phyloP scores from a whole-genome alignment of 2,113 vertebrate species.

The Eublepharis macularius region DNA sequence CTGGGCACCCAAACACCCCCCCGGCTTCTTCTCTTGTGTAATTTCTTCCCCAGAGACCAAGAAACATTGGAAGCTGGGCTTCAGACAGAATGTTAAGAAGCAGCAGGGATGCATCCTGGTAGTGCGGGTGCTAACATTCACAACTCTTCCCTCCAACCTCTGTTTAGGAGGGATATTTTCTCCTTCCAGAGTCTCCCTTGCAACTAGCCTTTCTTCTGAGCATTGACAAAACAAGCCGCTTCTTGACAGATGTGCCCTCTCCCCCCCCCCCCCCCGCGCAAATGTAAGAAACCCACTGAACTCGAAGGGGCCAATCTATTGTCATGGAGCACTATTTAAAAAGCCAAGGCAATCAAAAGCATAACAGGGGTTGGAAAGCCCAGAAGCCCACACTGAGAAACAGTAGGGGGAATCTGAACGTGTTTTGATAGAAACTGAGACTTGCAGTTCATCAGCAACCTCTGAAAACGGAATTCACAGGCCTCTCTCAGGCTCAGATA shows the following conservation, averaged over 20 bases:
- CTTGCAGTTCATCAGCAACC: neutral
- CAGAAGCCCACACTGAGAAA: neutral
- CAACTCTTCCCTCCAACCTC: neutral
- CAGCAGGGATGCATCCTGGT: neutral
- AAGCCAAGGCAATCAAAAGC: neutral
- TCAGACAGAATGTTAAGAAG: neutral
- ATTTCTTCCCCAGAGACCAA: too few species aligned
- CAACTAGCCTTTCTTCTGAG: neutral
- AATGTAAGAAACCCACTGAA: neutral
- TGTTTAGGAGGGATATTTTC: neutral
- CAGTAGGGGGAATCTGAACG: neutral
- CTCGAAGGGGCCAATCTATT: neutral
- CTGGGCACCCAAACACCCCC: too few species aligned
- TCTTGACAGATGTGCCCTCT: too few species aligned
- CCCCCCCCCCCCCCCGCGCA: too few species aligned
- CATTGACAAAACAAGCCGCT: neutral
- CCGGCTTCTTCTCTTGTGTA: too few species aligned
- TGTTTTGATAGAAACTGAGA: constrained; percentile 14
- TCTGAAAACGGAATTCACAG: neutral
- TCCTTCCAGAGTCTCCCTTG: too few species aligned
- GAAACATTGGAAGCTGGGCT: neutral
- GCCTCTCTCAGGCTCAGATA: neutral
- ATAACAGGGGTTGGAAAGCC: neutral
- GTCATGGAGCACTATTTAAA: neutral
- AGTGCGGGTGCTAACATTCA: neutral